Evolutionary conservation across 2,113 vertebrate species (phyloP).

Genomic region (Lophotis ruficrista): DNA sequence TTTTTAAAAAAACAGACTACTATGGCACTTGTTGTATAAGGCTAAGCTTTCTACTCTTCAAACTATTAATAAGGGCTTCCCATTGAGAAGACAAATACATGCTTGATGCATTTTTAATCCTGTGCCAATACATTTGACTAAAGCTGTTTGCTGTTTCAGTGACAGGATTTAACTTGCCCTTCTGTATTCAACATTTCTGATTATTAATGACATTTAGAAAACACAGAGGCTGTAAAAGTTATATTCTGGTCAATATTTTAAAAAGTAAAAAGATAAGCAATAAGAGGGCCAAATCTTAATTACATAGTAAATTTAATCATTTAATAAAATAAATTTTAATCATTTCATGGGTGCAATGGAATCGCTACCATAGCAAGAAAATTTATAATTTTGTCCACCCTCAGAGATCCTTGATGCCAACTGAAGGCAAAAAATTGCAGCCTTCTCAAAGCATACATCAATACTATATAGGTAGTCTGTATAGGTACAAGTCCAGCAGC

Average conservation of each 20-base stretch:
- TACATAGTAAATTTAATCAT: neutral
- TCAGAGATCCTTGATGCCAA: neutral
- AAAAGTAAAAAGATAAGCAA: neutral
- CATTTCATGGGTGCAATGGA: neutral
- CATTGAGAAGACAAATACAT: constrained; percentile 85
- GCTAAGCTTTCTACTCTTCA: constrained; percentile 82
- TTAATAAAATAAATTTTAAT: neutral
- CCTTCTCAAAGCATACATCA: neutral
- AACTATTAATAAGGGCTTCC: constrained; percentile 86
- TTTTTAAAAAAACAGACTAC: constrained; percentile 66
- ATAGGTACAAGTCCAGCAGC: neutral
- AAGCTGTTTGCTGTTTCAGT: constrained; percentile 87
- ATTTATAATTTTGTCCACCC: neutral
- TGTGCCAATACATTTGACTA: constrained; percentile 86
- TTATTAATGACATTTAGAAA: constrained; percentile 79
- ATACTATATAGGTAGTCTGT: neutral
- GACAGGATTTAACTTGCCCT: constrained; percentile 85
- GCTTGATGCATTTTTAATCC: constrained; percentile 87
- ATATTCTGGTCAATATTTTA: constrained; percentile 12
- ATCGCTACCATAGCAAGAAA: neutral
- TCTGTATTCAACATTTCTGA: constrained; percentile 74
- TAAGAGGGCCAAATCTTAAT: neutral
- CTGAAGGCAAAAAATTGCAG: neutral
- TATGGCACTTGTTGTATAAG: constrained; percentile 74
- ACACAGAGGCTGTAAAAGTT: constrained; percentile 61